Conservation (phyloP, 2,113 vertebrate species). For the Caloenas nicobarica region DNA sequence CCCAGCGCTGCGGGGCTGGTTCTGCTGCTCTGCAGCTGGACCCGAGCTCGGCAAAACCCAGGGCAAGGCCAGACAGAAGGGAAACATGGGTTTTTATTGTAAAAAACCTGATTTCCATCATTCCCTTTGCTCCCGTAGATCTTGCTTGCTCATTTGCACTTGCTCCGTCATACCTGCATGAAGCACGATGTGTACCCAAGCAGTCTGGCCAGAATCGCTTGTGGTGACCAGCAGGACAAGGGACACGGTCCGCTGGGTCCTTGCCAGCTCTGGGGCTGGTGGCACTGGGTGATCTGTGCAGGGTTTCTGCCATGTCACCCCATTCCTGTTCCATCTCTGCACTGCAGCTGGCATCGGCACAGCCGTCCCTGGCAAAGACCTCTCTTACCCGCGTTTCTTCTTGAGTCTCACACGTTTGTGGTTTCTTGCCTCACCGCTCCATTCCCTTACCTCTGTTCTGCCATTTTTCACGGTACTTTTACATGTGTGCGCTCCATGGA, state of each 20-base stretch:
- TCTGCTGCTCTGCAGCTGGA: not conserved
- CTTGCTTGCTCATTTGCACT: accelerated
- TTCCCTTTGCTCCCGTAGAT: not conserved
- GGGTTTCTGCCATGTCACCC: not conserved
- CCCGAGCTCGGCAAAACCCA: not conserved
- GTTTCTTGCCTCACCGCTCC: not conserved
- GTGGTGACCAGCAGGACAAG: not conserved
- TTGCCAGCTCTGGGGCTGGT: not conserved
- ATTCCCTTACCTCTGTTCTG: not conserved
- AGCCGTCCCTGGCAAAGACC: not conserved
- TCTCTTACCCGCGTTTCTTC: not conserved
- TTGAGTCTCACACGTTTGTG: accelerated
- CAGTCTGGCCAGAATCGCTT: not conserved
- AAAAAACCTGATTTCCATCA: accelerated
- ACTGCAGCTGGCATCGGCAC: not conserved
- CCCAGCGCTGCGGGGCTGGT: accelerated
- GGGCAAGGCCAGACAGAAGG: not conserved
- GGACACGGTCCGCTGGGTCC: accelerated
- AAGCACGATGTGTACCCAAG: accelerated
- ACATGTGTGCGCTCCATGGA: no score
- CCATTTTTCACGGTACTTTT: not conserved
- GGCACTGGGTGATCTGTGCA: no score
- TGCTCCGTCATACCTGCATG: not conserved
- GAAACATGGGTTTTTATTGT: not conserved
- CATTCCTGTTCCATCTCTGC: accelerated